Evolutionary conservation across 2,113 vertebrate genomes (phyloP).

Genomic region (Larimichthys crocea): DNA sequence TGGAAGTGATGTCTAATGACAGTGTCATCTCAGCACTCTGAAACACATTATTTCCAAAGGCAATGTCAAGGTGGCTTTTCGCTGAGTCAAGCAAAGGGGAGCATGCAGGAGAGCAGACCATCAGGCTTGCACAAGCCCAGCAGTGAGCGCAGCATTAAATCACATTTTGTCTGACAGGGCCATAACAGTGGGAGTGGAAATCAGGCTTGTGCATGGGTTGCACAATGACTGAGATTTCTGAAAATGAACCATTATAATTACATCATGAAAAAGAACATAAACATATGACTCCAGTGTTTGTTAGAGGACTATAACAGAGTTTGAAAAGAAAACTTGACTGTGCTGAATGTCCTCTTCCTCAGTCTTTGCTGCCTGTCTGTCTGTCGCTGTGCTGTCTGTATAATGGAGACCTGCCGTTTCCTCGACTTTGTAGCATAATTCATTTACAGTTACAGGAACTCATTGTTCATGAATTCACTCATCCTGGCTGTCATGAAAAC

Average conservation of each 20-base stretch:
- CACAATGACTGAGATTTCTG: not conserved
- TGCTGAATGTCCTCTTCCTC: not conserved
- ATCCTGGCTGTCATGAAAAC: not conserved
- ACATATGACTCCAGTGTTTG: not conserved
- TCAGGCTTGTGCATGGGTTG: not conserved
- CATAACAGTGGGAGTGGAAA: not conserved
- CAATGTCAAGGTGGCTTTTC: too few relatives aligned
- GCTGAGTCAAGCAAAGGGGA: too few relatives aligned
- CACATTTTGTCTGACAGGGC: too few relatives aligned
- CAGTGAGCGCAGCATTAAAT: too few relatives aligned
- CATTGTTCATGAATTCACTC: constrained; percentile 22
- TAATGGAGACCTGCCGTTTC: constrained; percentile 11
- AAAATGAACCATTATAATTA: not conserved
- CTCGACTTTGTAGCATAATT: constrained; percentile 20
- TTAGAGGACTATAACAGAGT: not conserved
- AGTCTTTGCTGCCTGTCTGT: not conserved
- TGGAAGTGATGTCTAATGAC: not conserved
- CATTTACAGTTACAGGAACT: constrained; percentile 31
- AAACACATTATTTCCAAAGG: too few relatives aligned
- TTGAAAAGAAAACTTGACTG: not conserved
- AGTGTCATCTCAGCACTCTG: too few relatives aligned
- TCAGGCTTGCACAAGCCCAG: too few relatives aligned
- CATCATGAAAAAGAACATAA: too few relatives aligned
- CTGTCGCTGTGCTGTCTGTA: not conserved
- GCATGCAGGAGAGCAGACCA: too few relatives aligned